Evolutionary conservation across 2,797 vertebrate species (phyloP).

Genomic region (Hippopotamyrus pictus): DNA sequence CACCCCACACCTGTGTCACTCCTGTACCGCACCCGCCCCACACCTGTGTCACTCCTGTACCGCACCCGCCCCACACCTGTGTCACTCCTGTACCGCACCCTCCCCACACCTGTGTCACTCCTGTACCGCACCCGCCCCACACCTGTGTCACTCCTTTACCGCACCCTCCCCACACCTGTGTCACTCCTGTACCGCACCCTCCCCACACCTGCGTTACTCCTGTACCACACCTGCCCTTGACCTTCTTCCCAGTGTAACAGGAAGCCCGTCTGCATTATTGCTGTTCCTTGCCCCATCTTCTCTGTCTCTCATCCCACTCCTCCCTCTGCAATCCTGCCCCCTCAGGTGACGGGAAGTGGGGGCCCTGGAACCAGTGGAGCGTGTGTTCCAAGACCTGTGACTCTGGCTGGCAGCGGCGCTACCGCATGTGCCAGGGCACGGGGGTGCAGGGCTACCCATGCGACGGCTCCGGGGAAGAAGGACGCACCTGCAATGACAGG

Average conservation of each 20-base stretch:
- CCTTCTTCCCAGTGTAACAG: neutral
- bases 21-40: neutral
- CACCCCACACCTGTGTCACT: neutral
- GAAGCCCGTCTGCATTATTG: neutral
- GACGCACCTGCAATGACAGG: conserved; percentile 91
- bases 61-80: neutral
- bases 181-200: neutral
- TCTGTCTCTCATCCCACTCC: neutral
- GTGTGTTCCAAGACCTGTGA: conserved; percentile 94
- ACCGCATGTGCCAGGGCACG: conserved; percentile 86
- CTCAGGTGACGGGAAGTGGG: conserved; percentile 84
- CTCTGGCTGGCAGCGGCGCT: conserved; percentile 89
- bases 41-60: neutral
- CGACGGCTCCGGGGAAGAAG: conserved; percentile 87
- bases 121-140: neutral
- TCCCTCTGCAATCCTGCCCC: conserved; percentile 23
- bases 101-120: neutral
- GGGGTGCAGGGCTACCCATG: conserved; percentile 83
- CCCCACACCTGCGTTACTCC: neutral
- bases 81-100: neutral
- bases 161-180: neutral
- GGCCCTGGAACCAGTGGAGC: conserved; percentile 92
- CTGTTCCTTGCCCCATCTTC: neutral
- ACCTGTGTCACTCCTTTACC: neutral
- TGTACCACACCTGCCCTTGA: neutral